Conservation (phyloP, 2,797 vertebrate genomes). For the Lutra lutra region DNA sequence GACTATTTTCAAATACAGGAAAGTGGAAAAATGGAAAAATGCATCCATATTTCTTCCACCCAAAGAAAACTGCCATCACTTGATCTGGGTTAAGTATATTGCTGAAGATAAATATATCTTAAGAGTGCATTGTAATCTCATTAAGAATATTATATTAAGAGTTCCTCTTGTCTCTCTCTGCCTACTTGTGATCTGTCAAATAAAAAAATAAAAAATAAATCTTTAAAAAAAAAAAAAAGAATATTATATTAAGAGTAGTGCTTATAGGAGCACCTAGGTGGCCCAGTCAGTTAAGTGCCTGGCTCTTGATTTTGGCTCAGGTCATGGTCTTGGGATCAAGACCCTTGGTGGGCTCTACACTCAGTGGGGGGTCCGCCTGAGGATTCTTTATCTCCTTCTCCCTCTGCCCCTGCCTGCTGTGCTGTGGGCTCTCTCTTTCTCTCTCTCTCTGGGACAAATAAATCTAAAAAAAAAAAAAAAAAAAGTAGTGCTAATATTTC, state of each 20-base stretch:
- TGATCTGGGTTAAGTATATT: slow-evolving; percentile 16
- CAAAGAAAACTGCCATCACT: slow-evolving; percentile 9
- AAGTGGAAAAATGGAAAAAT: slow-evolving; percentile 43
- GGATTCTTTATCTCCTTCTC: background rate
- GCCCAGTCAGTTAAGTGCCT: background rate
- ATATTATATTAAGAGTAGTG: background rate
- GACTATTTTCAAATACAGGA: slow-evolving; percentile 2
- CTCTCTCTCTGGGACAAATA: background rate
- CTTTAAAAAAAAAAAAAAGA: no score
- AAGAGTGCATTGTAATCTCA: background rate
- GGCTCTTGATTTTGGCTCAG: background rate
- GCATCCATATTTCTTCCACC: background rate
- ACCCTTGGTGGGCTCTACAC: background rate
- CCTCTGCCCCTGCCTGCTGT: background rate
- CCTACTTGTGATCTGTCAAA: no score
- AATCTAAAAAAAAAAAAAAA: background rate
- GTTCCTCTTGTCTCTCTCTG: no score
- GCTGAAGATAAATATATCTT: background rate
- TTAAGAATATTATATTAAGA: background rate
- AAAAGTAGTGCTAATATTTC: background rate
- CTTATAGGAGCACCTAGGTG: background rate
- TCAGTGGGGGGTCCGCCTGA: background rate
- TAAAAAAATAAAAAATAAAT: no score
- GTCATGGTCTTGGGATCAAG: background rate
- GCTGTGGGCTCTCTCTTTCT: background rate